Evolutionary conservation across 2,797 vertebrate species (phyloP), one percentile per base, ranked within the genome.

Genomic region (Microctenopoma lineatum): DNA sequence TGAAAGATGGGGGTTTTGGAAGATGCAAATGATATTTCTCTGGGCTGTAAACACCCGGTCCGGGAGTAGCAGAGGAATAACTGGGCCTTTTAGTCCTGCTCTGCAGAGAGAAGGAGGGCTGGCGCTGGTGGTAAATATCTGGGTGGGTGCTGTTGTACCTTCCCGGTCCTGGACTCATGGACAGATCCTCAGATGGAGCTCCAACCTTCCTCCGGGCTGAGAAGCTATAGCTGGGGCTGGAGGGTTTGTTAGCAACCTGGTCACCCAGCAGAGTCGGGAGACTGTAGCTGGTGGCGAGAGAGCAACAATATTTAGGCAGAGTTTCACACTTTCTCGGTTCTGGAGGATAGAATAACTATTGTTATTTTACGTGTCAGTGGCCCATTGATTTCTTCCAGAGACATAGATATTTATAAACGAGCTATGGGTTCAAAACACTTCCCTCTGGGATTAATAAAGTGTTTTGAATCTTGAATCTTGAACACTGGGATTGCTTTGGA

Each of bases 61-160:
- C 96, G 0, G 96, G 96, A 0, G 84, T 91, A 13, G 57, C 77
- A 0, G 84, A 77, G 2, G 66, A 42, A 15, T 82, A 70, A 0
- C 11, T 82, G 5, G 88, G 88, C 63, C 83, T 84, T 12, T 87
- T 87, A 27, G 92, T 91, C 62, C 96, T 93, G 47, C 93, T 90
- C 85, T 95, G 93, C 77, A 97, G 95, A 69, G 96, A 95, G 90
- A 95, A 97, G 21, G 96, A 95, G 0, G 96, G 96, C 73, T 90
- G 90, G 16, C 94, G 93, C 34, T 74, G 89, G 41, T 89, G 87
- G 82, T 95, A 96, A 27, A 93, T 10, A 4, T 93, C 93, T 0
- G 94, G 94, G 65, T 95, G 89, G 0, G 93, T 95, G 77, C 89
- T 92, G 16, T 91, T 90, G 69, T 98, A 97, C 34, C 89, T 92